Conservation (phyloP, 2,797 vertebrate genomes). For the Tapera naevia region DNA sequence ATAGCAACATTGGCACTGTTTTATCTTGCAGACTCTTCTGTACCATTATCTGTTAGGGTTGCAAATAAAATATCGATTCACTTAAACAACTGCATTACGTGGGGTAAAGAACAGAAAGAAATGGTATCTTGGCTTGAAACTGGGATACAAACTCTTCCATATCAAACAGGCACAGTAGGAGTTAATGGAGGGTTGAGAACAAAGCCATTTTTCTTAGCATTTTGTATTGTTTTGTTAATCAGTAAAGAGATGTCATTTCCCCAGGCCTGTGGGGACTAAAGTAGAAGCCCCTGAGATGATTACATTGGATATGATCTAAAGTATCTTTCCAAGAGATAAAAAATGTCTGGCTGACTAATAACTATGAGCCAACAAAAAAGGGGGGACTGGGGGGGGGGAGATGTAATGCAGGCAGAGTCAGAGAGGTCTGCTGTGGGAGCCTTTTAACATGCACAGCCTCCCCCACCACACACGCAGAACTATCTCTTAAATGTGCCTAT, state of each 20-base stretch:
- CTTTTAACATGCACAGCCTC: not conserved
- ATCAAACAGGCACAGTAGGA: not conserved
- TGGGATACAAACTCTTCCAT: not conserved
- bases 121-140: not conserved
- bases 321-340: slow-evolving; percentile 70
- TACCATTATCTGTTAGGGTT: not conserved
- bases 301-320: slow-evolving; percentile 49
- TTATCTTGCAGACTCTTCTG: not conserved
- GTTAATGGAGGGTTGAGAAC: slow-evolving; percentile 42
- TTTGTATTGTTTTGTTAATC: slow-evolving; percentile 62
- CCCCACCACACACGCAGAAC: not conserved
- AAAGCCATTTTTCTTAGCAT: slow-evolving; percentile 2
- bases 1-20: not conserved
- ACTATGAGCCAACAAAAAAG: slow-evolving; percentile 19
- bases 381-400: not conserved
- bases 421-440: not conserved
- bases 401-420: not conserved
- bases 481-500: not conserved
- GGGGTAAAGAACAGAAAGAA: not conserved
- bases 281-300: slow-evolving; percentile 62
- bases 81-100: not conserved
- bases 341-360: slow-evolving; percentile 69
- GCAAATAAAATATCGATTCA: not conserved
- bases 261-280: slow-evolving; percentile 30
- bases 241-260: slow-evolving; percentile 41